A percentile compares a stretch with the other conserved stretches of the same genome.
Evolutionary conservation across 2,888 invertebrate genomes (phyloP).

Genomic region (Eupithecia centaureata): DNA sequence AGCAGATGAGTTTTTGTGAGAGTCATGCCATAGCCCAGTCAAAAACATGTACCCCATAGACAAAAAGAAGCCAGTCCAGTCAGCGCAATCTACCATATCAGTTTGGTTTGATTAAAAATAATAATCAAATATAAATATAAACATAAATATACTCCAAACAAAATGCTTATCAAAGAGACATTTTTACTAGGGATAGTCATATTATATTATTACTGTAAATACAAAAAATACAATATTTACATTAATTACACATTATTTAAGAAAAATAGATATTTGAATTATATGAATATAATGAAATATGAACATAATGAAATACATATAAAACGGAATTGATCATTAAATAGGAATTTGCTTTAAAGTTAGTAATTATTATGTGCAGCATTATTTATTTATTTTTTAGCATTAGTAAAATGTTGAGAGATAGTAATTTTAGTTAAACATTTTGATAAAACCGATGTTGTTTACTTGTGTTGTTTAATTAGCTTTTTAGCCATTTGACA

Average conservation of each 20-base stretch:
- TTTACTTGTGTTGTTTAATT: no score
- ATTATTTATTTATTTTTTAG: neutral
- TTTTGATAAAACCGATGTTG: neutral
- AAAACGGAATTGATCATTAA: neutral
- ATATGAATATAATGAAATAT: no score
- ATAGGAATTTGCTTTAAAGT: neutral
- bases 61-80: neutral
- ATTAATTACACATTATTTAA: neutral
- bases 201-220: neutral
- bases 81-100: neutral
- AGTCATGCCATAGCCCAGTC: no score
- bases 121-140: neutral
- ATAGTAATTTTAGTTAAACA: neutral
- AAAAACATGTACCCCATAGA: no score
- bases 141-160: neutral
- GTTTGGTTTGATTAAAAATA: neutral
- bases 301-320: neutral
- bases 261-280: neutral
- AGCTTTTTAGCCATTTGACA: neutral
- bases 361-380: no score
- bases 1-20: no score
- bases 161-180: neutral
- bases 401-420: neutral
- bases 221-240: no score
- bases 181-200: neutral